Evolutionary conservation across 2,888 invertebrate genomes (phyloP).

Genomic region (Melieria crassipennis): DNA sequence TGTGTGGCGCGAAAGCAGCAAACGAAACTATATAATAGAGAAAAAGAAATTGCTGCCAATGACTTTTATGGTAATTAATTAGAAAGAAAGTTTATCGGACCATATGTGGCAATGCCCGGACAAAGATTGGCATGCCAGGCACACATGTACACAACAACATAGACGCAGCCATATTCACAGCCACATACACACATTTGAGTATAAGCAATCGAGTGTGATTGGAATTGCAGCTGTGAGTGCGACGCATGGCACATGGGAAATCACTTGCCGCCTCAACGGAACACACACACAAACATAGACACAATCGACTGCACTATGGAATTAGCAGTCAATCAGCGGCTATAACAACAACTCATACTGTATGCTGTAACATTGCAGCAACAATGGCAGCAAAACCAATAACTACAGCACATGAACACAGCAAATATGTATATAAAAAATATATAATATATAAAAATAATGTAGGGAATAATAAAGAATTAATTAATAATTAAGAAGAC

Average conservation of each 20-base stretch:
- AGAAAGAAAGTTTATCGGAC: constrained; percentile 14
- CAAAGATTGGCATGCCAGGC: constrained; percentile 1
- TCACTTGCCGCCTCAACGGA: neutral
- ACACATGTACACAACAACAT: constrained; percentile 10
- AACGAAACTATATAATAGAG: neutral
- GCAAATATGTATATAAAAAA: neutral
- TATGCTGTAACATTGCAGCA: too few species aligned
- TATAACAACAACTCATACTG: too few species aligned
- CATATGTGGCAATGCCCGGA: neutral
- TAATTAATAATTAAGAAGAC: too few species aligned
- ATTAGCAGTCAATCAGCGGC: too few species aligned
- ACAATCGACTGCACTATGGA: too few species aligned
- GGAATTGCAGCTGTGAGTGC: too few species aligned
- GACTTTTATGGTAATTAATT: constrained; percentile 15
- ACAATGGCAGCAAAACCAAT: too few species aligned
- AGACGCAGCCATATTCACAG: constrained; percentile 13
- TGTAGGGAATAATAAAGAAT: neutral
- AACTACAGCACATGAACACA: neutral
- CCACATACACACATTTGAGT: constrained; percentile 21
- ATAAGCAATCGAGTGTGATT: constrained; percentile 25
- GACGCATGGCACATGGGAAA: neutral
- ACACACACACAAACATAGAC: too few species aligned
- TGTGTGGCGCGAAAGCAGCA: neutral
- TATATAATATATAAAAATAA: too few species aligned
- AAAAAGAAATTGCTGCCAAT: constrained; percentile 6